These are phyloP conservation scores for Micromys minutus DNA, from an alignment of 2,113 vertebrate species.

Conservation along the genomic window DNA sequence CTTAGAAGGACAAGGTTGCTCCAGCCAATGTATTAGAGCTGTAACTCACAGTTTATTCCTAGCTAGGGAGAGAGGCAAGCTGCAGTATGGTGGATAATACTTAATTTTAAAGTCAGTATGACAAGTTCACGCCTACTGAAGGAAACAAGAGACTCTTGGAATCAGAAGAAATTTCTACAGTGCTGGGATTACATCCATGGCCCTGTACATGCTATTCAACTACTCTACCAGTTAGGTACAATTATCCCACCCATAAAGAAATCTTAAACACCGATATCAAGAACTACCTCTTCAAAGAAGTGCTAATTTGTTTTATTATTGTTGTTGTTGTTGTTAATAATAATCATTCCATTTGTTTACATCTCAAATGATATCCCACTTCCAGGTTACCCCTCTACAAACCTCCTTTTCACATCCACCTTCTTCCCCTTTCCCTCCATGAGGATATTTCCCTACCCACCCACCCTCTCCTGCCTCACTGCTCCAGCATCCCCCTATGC, in stretches of 20 bases:
- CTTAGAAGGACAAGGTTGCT: neutral
- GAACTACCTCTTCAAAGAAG: slow-evolving; percentile 30
- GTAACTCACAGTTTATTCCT: neutral
- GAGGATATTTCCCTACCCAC: no score
- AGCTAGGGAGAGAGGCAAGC: neutral
- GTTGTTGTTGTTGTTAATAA: no score
- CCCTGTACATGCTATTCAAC: neutral
- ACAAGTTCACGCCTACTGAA: neutral
- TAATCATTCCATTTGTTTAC: no score
- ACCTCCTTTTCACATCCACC: no score
- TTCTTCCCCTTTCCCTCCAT: no score
- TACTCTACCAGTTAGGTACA: neutral
- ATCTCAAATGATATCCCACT: no score
- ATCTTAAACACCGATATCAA: slow-evolving; percentile 8
- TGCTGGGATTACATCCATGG: neutral
- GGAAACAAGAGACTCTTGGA: neutral
- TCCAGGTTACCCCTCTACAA: no score
- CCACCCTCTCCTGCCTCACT: no score
- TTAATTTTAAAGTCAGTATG: slow-evolving; percentile 6
- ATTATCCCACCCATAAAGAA: neutral
- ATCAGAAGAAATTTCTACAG: slow-evolving; percentile 9
- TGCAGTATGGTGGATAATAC: neutral
- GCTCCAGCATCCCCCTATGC: no score
- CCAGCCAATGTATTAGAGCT: neutral
- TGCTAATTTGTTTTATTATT: neutral